These are phyloP conservation scores for Grapholita molesta DNA, from an alignment of 1,140 invertebrate species.

Conservation along the genomic window DNA sequence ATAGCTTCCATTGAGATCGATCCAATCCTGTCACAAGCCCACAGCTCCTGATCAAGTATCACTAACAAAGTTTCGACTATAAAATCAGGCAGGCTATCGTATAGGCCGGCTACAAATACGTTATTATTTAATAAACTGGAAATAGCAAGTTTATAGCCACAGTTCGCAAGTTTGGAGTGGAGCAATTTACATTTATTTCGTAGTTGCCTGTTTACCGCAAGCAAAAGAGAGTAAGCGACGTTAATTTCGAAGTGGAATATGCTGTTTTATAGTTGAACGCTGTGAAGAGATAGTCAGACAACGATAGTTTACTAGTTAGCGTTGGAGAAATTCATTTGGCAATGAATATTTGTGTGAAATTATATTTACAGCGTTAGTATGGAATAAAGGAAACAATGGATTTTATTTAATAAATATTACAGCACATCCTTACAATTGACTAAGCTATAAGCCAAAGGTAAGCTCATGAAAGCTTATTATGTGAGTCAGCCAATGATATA, in stretches of 20 bases:
- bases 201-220: not conserved
- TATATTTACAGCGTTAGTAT: not conserved
- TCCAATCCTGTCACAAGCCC: not conserved
- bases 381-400: no score
- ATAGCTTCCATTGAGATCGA: no score
- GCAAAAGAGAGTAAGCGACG: not conserved
- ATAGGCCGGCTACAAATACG: constrained; percentile 25
- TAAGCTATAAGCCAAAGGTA: no score
- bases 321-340: not conserved
- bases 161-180: constrained; percentile 38
- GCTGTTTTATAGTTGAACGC: not conserved
- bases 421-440: no score
- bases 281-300: not conserved
- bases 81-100: not conserved
- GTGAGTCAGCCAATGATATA: no score
- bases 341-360: not conserved
- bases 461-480: no score
- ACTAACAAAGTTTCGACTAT: not conserved
- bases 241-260: not conserved
- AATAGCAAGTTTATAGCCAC: constrained; percentile 39
- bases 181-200: constrained; percentile 46
- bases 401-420: no score
- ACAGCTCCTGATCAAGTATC: not conserved
- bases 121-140: constrained; percentile 45
- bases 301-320: not conserved